Base-by-base conservation (phyloP, 2,113 vertebrate species). In the Nothobranchius furzeri region DNA sequence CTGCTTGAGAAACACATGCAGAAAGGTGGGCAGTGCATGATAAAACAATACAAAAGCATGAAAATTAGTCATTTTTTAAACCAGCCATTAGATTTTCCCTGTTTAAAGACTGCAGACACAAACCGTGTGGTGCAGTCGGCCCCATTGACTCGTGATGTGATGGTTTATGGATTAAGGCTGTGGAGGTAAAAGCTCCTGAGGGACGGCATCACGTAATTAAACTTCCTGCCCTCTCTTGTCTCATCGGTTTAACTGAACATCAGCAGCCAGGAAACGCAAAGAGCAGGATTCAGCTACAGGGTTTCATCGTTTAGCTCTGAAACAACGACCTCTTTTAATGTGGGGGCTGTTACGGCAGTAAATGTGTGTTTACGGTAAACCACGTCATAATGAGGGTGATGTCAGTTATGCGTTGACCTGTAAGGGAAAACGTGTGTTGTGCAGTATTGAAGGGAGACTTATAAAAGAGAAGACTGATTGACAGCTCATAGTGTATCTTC, bases 181-280 rank as follows among this genome's bases (percentile, higher is more conserved):
- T 46, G 53, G 62, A 62, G 47, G 68, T 30, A 62, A 65, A 62
- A n/a, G 43, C 10, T 45, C 78, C 67, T 5, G 10, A 70, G 71
- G 73, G 48, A 50, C 24, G 53, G 60, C 59, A 20, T 48, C 53
- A 55, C 70, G 51, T 80, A 78, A 79, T 84, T 77, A 79, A 64
- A 70, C 13, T 60, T 67, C 58, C 61, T 61, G 58, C 79, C 51
- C 75, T 67, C 57, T 67, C 17, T 60, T 57, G 35, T 51, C 61
- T 78, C 64, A 68, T 79, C 58, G 59, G 35, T 55, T 25, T 72
- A 53, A 64, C 60, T 66, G 55, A 43, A 59, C 45, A 1, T 67
- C 47, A 54, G 56, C 60, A 73, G 72, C 64, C 20, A 9, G 25
- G 20, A 53, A 12, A 40, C 46, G 46, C 43, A 45, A 24, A 56